Conservation (phyloP, 2,797 vertebrate genomes). For the Tenualosa thibaudeaui region DNA sequence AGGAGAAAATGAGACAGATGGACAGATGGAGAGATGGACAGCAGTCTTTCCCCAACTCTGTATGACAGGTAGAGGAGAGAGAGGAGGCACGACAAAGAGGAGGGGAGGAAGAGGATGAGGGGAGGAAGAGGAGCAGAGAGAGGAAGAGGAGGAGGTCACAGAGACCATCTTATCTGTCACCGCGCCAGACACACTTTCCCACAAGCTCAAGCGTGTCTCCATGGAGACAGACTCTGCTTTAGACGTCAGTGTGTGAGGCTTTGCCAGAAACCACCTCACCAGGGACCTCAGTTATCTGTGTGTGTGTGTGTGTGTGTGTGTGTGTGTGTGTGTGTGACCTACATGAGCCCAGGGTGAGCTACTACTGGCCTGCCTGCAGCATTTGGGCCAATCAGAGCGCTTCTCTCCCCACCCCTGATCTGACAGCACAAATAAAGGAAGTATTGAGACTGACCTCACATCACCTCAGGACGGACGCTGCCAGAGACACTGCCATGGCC, state of each 20-base stretch:
- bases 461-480: constrained; percentile 71
- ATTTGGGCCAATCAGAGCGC: constrained; percentile 31
- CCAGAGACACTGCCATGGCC: constrained; percentile 56
- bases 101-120: too few relatives aligned
- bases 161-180: background rate
- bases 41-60: too few relatives aligned
- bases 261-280: too few relatives aligned
- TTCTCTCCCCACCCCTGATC: constrained; percentile 55
- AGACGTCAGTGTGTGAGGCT: background rate
- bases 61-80: too few relatives aligned
- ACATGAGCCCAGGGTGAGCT: too few relatives aligned
- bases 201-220: background rate
- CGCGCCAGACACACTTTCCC: background rate
- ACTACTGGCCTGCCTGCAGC: constrained; percentile 1
- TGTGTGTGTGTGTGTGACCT: background rate
- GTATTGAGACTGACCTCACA: constrained; percentile 73
- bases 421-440: constrained; percentile 73
- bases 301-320: too few relatives aligned
- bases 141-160: too few relatives aligned
- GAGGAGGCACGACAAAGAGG: too few relatives aligned
- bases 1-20: too few relatives aligned
- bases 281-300: too few relatives aligned
- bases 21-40: too few relatives aligned
- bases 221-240: background rate
- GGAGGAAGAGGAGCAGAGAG: too few relatives aligned